These are phyloP conservation scores for Dipodomys ordii DNA, from an alignment of 2,113 vertebrate genomes.

Conservation along the genomic window DNA sequence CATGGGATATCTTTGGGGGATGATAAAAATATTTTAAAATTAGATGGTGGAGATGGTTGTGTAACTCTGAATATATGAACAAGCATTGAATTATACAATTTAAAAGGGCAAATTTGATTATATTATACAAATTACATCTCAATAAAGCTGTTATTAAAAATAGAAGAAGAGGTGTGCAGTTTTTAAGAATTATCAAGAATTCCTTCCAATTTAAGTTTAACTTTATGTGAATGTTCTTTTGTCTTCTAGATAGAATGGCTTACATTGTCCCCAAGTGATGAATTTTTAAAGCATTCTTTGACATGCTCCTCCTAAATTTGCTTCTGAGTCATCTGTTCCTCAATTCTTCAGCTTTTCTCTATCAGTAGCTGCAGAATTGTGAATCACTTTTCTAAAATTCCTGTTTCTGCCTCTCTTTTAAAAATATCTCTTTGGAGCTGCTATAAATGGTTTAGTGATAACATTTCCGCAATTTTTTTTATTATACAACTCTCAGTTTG, in stretches of 20 bases:
- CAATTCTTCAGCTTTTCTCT: constrained; percentile 54
- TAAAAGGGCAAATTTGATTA: constrained; percentile 20
- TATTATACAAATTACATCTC: constrained; percentile 37
- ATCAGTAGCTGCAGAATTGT: constrained; percentile 72
- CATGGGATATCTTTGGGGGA: background rate
- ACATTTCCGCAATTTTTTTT: constrained; percentile 69
- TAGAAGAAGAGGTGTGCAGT: background rate
- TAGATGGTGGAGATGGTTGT: background rate
- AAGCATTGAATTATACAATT: background rate
- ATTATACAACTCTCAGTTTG: constrained; percentile 56
- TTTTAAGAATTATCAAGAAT: constrained; percentile 30
- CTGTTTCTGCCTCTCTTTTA: constrained; percentile 66
- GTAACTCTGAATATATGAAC: constrained; percentile 1
- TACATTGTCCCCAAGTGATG: constrained; percentile 40
- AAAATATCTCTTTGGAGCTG: constrained; percentile 63
- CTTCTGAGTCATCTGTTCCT: constrained; percentile 72
- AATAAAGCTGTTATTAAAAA: constrained; percentile 40
- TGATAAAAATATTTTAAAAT: background rate
- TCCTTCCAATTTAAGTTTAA: constrained; percentile 43
- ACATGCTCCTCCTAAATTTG: constrained; percentile 66
- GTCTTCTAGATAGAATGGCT: constrained; percentile 42
- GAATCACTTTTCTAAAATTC: constrained; percentile 73
- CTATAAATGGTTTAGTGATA: constrained; percentile 57
- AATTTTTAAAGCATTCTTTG: constrained; percentile 71
- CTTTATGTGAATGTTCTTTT: constrained; percentile 23